A percentile compares a stretch with the other conserved stretches of the same genome.
Conservation (phyloP, 2,888 invertebrate genomes). For the Cepaea hortensis region DNA sequence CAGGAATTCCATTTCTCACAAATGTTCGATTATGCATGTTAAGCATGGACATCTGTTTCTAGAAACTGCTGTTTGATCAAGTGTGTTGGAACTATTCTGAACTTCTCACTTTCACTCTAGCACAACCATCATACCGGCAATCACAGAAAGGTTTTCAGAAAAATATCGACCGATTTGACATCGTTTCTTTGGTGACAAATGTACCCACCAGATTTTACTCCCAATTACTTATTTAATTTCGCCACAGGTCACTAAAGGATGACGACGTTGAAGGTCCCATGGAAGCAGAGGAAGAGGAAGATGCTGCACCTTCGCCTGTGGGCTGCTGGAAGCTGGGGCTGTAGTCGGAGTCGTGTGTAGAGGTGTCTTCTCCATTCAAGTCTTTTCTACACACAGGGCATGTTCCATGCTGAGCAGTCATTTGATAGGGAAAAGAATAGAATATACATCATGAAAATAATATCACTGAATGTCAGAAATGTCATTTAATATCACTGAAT, state of each 20-base stretch:
- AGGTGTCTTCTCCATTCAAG: slow-evolving; percentile 79
- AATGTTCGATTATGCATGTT: no score
- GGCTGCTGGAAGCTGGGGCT: slow-evolving; percentile 3
- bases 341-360: slow-evolving; percentile 54
- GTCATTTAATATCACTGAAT: no score
- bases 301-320: not conserved
- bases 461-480: not conserved
- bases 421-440: not conserved
- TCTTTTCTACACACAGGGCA: slow-evolving; percentile 95
- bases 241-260: slow-evolving; percentile 30
- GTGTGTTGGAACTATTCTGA: not conserved
- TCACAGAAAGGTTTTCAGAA: slow-evolving; percentile 13
- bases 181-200: not conserved
- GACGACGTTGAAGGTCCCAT: slow-evolving; percentile 43
- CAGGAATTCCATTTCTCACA: no score
- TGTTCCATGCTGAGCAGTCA: slow-evolving; percentile 85
- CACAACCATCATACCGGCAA: slow-evolving; percentile 7
- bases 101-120: not conserved
- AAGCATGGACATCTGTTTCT: no score
- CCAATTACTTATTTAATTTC: not conserved
- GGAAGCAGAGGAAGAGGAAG: slow-evolving; percentile 38
- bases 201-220: not conserved
- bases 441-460: not conserved
- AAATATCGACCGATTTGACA: not conserved
- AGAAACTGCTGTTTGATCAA: not conserved